Evolutionary conservation across 2,113 vertebrate species (phyloP).

Genomic region (Pseudorectes ferrugineus): DNA sequence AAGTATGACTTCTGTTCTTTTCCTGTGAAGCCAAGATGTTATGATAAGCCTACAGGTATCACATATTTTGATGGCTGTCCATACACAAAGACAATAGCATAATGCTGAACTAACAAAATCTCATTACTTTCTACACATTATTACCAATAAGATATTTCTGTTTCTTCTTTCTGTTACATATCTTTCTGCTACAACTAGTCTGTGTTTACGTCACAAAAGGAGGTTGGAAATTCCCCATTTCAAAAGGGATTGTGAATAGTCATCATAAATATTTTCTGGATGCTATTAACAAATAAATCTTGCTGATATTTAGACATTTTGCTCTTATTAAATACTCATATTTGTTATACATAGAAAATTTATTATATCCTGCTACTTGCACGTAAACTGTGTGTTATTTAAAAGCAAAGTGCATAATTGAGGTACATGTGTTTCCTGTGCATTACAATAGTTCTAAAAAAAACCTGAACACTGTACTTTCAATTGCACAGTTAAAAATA

Average conservation of each 20-base stretch:
- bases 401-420: neutral
- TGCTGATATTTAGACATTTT: neutral
- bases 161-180: neutral
- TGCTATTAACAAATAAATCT: neutral
- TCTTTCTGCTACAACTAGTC: neutral
- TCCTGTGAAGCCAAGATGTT: neutral
- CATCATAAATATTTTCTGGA: neutral
- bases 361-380: neutral
- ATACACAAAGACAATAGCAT: neutral
- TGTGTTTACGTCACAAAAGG: neutral
- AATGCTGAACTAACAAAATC: neutral
- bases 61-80: neutral
- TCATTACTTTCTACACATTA: neutral
- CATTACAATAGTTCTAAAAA: neutral
- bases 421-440: neutral
- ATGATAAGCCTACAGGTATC: neutral
- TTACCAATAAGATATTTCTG: neutral
- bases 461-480: neutral
- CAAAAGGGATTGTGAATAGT: neutral
- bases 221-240: neutral
- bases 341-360: neutral
- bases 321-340: neutral
- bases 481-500: neutral
- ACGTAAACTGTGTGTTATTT: neutral
- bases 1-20: neutral